phyloP scores from a whole-genome alignment of 2,888 invertebrate species.

The Stenolophus ochropezus region DNA sequence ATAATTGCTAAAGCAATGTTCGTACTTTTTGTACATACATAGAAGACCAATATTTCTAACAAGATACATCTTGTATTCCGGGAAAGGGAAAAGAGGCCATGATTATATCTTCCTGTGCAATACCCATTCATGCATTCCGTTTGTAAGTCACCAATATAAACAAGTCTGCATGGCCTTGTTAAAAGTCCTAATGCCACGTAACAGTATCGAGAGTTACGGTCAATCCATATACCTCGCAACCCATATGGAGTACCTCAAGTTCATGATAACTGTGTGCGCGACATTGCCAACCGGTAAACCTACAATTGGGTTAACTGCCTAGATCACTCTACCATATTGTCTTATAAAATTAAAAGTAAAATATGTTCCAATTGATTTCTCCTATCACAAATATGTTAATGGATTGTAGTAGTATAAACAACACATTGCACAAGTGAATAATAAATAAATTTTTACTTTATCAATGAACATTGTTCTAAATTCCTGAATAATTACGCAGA shows the following conservation, averaged over 20 bases:
- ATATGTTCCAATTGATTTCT: background rate
- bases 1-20: no score
- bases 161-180: conserved; percentile 40
- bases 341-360: background rate
- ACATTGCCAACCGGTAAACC: conserved; percentile 41
- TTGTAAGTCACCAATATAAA: conserved; percentile 42
- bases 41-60: no score
- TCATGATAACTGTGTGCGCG: conserved; percentile 36
- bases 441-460: no score
- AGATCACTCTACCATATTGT: background rate
- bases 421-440: no score
- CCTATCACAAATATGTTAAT: background rate
- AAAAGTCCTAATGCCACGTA: conserved; percentile 29
- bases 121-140: conserved; percentile 21
- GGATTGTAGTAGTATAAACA: no score
- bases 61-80: background rate
- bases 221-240: conserved; percentile 51
- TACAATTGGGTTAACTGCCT: conserved; percentile 22
- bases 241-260: conserved; percentile 36
- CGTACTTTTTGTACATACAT: no score
- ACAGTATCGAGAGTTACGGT: conserved; percentile 49
- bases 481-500: no score
- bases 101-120: conserved; percentile 2
- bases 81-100: background rate
- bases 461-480: no score